Evolutionary conservation across 2,797 vertebrate genomes (phyloP).

Genomic region (Coregonus ussuriensis): DNA sequence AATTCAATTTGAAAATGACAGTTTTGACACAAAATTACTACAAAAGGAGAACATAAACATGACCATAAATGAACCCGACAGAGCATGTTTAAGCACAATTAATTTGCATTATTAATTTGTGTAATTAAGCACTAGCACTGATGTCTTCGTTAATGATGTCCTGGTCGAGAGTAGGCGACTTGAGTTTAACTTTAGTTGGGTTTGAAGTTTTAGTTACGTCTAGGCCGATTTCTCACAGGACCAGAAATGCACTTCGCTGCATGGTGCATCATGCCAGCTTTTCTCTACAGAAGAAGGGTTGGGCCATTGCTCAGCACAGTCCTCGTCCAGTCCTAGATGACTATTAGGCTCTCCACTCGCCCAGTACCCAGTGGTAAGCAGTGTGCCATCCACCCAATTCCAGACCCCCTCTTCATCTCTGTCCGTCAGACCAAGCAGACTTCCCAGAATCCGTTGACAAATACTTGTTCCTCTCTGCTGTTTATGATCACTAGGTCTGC

Average conservation of each 20-base stretch:
- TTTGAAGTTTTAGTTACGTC: background rate
- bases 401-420: background rate
- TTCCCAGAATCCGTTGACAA: too few species aligned
- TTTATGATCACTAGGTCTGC: background rate
- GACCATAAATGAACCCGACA: background rate
- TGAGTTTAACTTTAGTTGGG: background rate
- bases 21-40: too few species aligned
- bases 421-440: background rate
- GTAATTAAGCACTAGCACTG: background rate
- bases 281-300: background rate
- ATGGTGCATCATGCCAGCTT: too few species aligned
- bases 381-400: background rate
- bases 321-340: background rate
- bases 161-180: background rate
- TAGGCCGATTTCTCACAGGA: background rate
- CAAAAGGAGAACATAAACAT: background rate
- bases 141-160: background rate
- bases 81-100: conserved; percentile 15
- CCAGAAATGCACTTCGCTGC: background rate
- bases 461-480: background rate
- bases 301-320: background rate
- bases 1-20: too few species aligned
- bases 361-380: background rate
- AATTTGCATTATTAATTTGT: background rate
- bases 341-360: background rate